Conservation (phyloP, 2,888 invertebrate species). For the Drosophila nr. medialis region DNA sequence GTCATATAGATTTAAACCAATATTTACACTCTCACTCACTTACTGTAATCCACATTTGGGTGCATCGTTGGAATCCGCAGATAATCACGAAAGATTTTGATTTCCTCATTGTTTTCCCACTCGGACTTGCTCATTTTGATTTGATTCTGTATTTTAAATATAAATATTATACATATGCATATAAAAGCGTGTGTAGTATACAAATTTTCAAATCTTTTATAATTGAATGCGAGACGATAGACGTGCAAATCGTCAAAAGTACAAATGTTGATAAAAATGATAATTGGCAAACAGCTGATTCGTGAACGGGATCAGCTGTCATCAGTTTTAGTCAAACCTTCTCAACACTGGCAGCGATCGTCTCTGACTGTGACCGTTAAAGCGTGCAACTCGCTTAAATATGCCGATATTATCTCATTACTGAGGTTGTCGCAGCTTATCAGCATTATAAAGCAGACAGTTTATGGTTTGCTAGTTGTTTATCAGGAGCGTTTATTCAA, state of each 20-base stretch:
- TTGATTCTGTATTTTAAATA: neutral
- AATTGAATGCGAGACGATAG: neutral
- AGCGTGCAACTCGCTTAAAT: conserved; percentile 53
- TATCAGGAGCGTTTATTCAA: conserved; percentile 36
- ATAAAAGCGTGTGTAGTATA: too few relatives aligned
- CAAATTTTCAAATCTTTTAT: neutral
- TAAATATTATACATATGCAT: neutral
- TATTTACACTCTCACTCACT: conserved; percentile 70
- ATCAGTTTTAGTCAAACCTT: conserved; percentile 30
- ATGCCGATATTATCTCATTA: conserved; percentile 35
- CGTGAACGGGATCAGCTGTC: conserved; percentile 18
- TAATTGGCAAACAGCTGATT: conserved; percentile 49
- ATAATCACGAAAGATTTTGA: conserved; percentile 93
- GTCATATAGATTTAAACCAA: conserved; percentile 16
- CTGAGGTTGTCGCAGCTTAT: conserved; percentile 45
- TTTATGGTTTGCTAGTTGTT: conserved; percentile 22
- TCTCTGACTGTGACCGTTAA: conserved; percentile 42
- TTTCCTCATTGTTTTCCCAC: conserved; percentile 87
- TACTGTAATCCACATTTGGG: conserved; percentile 94
- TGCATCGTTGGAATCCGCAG: conserved; percentile 94
- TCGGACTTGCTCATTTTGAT: conserved; percentile 53
- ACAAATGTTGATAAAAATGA: too few relatives aligned
- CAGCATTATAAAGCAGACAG: conserved; percentile 10
- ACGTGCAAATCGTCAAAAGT: neutral
- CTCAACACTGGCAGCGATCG: conserved; percentile 58